A percentile compares a stretch with the other conserved stretches of the same genome.
These are phyloP conservation scores for Frankliniella fusca DNA, from an alignment of 2,888 invertebrate species.

Conservation along the genomic window DNA sequence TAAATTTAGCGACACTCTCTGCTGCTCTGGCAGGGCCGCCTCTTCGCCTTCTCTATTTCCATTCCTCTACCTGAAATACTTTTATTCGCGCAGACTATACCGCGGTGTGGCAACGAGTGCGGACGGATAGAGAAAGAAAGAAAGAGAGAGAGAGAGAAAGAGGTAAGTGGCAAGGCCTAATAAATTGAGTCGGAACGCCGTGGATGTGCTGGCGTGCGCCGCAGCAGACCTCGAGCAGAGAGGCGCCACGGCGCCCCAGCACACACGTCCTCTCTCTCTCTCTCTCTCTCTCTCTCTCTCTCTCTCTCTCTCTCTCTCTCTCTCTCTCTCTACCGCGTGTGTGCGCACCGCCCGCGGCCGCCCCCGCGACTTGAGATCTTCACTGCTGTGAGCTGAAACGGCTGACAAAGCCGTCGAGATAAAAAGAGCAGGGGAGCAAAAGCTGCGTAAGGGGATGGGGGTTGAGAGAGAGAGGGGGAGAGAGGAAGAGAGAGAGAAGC, in stretches of 20 bases:
- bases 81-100: too few relatives aligned
- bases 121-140: not conserved
- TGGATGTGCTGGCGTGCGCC: not conserved
- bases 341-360: too few relatives aligned
- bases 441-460: not conserved
- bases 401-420: not conserved
- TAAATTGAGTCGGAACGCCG: not conserved
- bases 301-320: not conserved
- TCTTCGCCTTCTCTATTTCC: too few relatives aligned
- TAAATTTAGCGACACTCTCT: too few relatives aligned
- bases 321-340: too few relatives aligned
- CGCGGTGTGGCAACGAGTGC: too few relatives aligned
- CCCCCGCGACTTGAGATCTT: too few relatives aligned
- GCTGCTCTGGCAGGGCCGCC: too few relatives aligned
- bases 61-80: too few relatives aligned
- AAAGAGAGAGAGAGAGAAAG: not conserved
- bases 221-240: not conserved
- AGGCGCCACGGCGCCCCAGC: not conserved
- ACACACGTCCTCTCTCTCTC: not conserved
- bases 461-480: not conserved
- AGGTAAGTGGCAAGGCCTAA: slow-evolving; percentile 14
- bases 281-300: not conserved
- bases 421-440: not conserved
- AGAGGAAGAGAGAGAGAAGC: not conserved
- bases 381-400: not conserved